phyloP scores from a whole-genome alignment of 2,113 vertebrate genomes.

The Mirounga angustirostris region DNA sequence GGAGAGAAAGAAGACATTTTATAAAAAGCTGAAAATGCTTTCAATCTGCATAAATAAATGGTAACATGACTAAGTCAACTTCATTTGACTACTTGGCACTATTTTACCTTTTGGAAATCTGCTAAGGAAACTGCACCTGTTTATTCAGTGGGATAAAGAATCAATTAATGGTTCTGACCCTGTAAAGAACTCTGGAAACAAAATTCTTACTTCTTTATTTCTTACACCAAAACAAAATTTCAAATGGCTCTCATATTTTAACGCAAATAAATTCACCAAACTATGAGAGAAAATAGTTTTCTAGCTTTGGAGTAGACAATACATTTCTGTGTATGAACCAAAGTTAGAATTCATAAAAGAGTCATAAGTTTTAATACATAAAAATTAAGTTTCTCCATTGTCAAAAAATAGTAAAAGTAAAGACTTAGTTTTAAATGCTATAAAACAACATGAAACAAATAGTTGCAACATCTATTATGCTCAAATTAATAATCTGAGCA shows the following conservation, averaged over 20 bases:
- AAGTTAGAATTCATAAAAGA: conserved; percentile 3
- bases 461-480: not conserved
- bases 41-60: not conserved
- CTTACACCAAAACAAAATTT: not conserved
- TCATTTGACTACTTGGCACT: not conserved
- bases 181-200: not conserved
- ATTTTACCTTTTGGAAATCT: not conserved
- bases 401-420: not conserved
- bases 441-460: not conserved
- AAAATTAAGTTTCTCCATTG: not conserved
- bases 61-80: not conserved
- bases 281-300: not conserved
- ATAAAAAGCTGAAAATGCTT: not conserved
- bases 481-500: not conserved
- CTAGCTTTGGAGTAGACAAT: not conserved
- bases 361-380: not conserved
- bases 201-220: not conserved
- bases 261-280: not conserved
- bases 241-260: not conserved
- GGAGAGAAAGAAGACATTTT: conserved; percentile 29
- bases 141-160: not conserved
- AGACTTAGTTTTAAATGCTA: not conserved
- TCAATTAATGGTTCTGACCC: not conserved
- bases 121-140: not conserved
- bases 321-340: not conserved